A percentile compares a stretch with the other conserved stretches of the same genome.
These are phyloP conservation scores for Neomicropteryx cornuta DNA, from an alignment of 1,140 invertebrate genomes.

Conservation along the genomic window DNA sequence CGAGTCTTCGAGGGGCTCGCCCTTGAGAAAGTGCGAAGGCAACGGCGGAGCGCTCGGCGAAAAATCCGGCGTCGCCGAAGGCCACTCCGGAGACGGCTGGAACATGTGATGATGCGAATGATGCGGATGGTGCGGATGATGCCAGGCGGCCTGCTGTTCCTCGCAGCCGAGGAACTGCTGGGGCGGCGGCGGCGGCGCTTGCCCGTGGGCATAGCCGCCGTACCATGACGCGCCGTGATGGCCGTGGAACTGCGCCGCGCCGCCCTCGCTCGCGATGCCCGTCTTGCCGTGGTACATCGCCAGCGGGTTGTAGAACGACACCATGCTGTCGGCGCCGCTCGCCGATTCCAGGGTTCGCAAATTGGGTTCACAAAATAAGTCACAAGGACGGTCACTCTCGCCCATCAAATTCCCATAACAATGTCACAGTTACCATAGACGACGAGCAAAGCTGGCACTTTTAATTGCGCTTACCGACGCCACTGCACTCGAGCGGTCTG, in stretches of 20 bases:
- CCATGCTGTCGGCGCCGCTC: conserved; percentile 30
- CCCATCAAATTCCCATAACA: too few relatives aligned
- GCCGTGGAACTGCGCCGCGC: conserved; percentile 33
- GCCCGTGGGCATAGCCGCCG: too few relatives aligned
- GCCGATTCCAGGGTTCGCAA: too few relatives aligned
- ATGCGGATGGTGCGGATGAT: conserved; percentile 8
- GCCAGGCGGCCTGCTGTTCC: conserved; percentile 24
- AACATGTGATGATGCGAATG: conserved; percentile 29
- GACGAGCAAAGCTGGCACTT: too few relatives aligned
- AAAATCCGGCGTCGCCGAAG: conserved; percentile 23
- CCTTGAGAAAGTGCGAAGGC: conserved; percentile 29
- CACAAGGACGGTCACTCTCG: too few relatives aligned
- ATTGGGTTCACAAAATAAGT: too few relatives aligned
- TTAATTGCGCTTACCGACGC: too few relatives aligned
- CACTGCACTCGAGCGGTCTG: too few relatives aligned
- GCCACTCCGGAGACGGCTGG: conserved; percentile 21
- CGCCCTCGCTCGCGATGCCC: conserved; percentile 27
- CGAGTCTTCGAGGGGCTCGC: conserved; percentile 30
- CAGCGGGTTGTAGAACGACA: conserved; percentile 45
- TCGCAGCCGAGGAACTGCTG: conserved; percentile 37
- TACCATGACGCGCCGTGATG: conserved; percentile 17
- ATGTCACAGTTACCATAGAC: too few relatives aligned
- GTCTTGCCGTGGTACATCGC: conserved; percentile 46
- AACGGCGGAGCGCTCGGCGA: conserved; percentile 19
- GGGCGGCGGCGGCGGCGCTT: conserved; percentile 34